Evolutionary conservation across 2,113 vertebrate species (phyloP).

Genomic region (Syrrhaptes paradoxus): DNA sequence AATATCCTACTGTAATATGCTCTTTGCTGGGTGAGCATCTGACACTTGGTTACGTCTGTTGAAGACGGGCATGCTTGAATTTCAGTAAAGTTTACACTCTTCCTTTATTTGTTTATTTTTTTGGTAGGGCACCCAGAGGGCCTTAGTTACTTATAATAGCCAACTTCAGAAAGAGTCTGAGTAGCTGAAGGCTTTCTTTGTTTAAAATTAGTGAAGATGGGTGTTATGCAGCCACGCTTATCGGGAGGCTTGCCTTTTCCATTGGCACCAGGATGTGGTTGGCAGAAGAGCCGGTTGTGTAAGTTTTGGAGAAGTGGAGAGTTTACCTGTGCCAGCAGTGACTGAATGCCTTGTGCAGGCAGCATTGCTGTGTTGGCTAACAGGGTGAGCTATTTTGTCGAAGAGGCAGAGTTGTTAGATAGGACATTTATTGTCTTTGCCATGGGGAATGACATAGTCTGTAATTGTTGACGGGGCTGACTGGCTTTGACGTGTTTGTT

Average conservation of each 20-base stretch:
- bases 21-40: not conserved
- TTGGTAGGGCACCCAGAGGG: not conserved
- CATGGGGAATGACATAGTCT: fast-evolving
- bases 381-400: not conserved
- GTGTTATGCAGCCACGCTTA: fast-evolving
- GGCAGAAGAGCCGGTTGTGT: not conserved
- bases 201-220: not conserved
- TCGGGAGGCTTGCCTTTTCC: not conserved
- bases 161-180: not conserved
- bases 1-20: not conserved
- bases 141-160: not conserved
- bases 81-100: not conserved
- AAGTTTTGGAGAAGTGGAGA: not conserved
- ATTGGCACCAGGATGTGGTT: not conserved
- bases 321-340: not conserved
- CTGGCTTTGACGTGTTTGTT: not conserved
- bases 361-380: not conserved
- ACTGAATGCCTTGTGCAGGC: not conserved
- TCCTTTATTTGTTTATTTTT: not conserved
- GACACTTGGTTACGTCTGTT: not conserved
- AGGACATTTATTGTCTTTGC: not conserved
- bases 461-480: not conserved
- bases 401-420: not conserved
- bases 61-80: not conserved
- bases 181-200: not conserved